Evolutionary conservation across 2,113 vertebrate genomes (phyloP), one percentile per base, ranked within the genome.

Genomic region (Sander lucioperca): DNA sequence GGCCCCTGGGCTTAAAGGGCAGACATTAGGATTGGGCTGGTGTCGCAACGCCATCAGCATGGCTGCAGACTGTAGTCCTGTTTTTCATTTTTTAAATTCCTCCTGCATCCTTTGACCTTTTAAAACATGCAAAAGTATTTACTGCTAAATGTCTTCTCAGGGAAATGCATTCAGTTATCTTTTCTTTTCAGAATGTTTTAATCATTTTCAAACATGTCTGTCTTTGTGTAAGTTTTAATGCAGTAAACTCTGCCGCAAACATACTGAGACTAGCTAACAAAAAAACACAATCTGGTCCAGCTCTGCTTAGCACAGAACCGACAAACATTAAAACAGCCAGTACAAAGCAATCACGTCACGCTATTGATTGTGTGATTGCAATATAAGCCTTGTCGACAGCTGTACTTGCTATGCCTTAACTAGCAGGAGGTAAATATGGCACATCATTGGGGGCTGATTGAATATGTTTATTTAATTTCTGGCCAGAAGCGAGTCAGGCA

Each of bases 381-480:
- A 15, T 58, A 64, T 90, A 76, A 84, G 64, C 85, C 62, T 77
- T 43, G 81, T 71, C 18, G 66, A 90, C 86, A 90, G 80, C 82
- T 88, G 88, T 65, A 76, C 51, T 70, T 14, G 51, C 84, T 69
- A 63, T 71, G 74, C 68, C 57, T 88, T 80, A 80, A 90, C 67
- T 78, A 76, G 85, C 61, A 67, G 83, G 83, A 88, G 81, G 87
- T 86, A 86, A 87, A 90, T 90, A 74, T 77, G 47, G 81, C 67
- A 27, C 86, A 76, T 84, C 62, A 69, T 25, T 70, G 51, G 89
- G 78, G 88, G 89, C 88, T 92, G 92, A 93, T 91, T 93, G 88
- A 86, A 89, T 75, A 73, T 81, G 86, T 79, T 86, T 80, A 81
- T 86, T 81, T 76, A 65, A 79, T 89, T 76, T 79, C 27, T 83